phyloP scores from a whole-genome alignment of 2,888 invertebrate genomes.

The Fragum sueziense region DNA sequence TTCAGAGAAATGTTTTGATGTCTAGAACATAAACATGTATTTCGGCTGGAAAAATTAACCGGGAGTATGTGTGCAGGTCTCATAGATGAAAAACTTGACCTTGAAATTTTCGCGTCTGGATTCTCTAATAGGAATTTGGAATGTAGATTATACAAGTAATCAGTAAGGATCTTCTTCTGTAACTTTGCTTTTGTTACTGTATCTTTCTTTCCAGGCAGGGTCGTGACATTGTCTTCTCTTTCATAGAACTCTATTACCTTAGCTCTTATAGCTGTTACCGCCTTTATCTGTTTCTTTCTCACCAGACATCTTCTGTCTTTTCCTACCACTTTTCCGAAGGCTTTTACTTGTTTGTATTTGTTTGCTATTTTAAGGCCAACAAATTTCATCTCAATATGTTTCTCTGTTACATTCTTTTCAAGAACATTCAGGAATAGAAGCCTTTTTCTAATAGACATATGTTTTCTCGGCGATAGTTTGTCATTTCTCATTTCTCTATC shows the following conservation, averaged over 20 bases:
- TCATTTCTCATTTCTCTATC: too few relatives aligned
- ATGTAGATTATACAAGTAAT: constrained; percentile 31
- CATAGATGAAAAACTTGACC: constrained; percentile 15
- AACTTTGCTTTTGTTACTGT: neutral
- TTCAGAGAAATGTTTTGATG: constrained; percentile 38
- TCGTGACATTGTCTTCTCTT: constrained; percentile 30
- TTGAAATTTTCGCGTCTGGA: constrained; percentile 30
- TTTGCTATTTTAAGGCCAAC: neutral
- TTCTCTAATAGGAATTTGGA: constrained; percentile 32
- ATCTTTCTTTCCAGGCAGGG: constrained; percentile 37
- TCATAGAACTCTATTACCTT: constrained; percentile 5
- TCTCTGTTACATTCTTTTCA: neutral
- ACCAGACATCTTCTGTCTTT: neutral
- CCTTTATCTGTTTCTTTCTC: neutral
- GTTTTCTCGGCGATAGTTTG: neutral
- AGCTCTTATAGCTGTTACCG: neutral
- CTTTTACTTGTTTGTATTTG: too few relatives aligned
- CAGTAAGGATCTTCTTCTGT: constrained; percentile 27
- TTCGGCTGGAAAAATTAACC: constrained; percentile 31
- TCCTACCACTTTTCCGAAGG: neutral
- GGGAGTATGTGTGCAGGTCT: constrained; percentile 17
- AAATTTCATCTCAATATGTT: neutral
- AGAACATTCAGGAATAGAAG: too few relatives aligned
- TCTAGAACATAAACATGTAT: constrained; percentile 29
- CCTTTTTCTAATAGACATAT: too few relatives aligned